Percentiles rank a stretch among this genome's conserved stretches.
Evolutionary conservation across 2,113 vertebrate genomes (phyloP).

Genomic region (Gasterosteus aculeatus): DNA sequence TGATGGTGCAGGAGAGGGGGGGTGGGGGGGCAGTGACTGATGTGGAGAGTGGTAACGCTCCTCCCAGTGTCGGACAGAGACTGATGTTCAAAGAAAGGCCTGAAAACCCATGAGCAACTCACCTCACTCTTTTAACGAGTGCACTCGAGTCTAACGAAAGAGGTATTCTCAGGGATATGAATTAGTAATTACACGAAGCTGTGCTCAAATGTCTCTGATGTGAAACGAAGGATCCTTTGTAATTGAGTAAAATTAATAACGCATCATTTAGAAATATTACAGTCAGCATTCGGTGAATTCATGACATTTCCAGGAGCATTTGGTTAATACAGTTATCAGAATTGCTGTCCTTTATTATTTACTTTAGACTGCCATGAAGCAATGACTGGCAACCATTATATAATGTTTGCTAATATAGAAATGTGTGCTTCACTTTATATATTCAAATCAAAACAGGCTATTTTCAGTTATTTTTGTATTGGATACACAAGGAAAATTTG

Average conservation of each 20-base stretch:
- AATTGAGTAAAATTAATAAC: slow-evolving; percentile 43
- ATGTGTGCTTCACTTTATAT: neutral
- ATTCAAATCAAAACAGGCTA: too few relatives aligned
- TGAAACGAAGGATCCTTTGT: slow-evolving; percentile 36
- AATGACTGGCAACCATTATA: neutral
- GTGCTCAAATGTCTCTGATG: slow-evolving; percentile 15
- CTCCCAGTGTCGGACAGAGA: slow-evolving; percentile 66
- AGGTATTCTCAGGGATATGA: slow-evolving; percentile 57
- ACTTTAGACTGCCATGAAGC: neutral
- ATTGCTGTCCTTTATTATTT: neutral
- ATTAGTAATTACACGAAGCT: slow-evolving; percentile 29
- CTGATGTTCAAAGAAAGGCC: slow-evolving; percentile 75
- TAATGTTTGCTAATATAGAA: neutral
- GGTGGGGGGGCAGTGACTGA: slow-evolving; percentile 62
- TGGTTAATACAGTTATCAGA: slow-evolving; percentile 24
- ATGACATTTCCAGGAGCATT: slow-evolving; percentile 22
- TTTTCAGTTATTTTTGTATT: too few relatives aligned
- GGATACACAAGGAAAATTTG: neutral
- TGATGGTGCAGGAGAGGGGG: slow-evolving; percentile 73
- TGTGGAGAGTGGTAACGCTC: slow-evolving; percentile 41
- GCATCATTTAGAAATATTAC: slow-evolving; percentile 24
- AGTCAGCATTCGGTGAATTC: neutral
- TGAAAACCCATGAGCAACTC: slow-evolving; percentile 60
- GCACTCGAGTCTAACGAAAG: too few relatives aligned
- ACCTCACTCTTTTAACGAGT: slow-evolving; percentile 14